Evolutionary conservation across 2,113 vertebrate genomes (phyloP).

Genomic region (Gorsachius goisagi): DNA sequence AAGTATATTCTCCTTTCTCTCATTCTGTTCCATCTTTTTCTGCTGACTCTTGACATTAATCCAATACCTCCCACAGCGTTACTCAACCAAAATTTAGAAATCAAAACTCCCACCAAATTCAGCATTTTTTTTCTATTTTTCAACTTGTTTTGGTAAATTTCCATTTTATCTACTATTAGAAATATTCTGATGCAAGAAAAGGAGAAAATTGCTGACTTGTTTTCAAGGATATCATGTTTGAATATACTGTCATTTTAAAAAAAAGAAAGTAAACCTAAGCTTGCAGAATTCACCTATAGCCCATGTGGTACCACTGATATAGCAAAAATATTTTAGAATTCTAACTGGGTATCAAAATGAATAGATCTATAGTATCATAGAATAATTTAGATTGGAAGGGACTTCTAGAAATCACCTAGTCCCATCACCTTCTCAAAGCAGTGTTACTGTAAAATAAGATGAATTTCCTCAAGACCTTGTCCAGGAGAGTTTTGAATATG

Average conservation of each 20-base stretch:
- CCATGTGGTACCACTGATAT: background rate
- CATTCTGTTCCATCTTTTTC: background rate
- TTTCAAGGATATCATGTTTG: conserved; percentile 1
- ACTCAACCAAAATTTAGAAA: background rate
- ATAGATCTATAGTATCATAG: background rate
- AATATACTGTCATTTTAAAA: background rate
- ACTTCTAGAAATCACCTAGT: background rate
- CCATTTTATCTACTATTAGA: conserved; percentile 6
- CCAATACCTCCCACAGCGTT: background rate
- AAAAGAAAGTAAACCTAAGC: conserved; percentile 1
- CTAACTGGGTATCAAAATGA: background rate
- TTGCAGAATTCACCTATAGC: background rate
- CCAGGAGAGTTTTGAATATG: background rate
- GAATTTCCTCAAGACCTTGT: background rate
- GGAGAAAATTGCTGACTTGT: conserved; percentile 3
- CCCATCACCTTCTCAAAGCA: background rate
- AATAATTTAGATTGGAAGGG: background rate
- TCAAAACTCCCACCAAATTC: background rate
- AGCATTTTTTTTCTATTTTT: background rate
- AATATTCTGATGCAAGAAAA: background rate
- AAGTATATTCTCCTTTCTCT: background rate
- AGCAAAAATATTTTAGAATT: background rate
- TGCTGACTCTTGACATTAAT: conserved; percentile 8
- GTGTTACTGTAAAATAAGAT: background rate
- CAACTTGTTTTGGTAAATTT: conserved; percentile 17